Conservation (phyloP, 2,113 vertebrate species). For the Corvus moneduloides region DNA sequence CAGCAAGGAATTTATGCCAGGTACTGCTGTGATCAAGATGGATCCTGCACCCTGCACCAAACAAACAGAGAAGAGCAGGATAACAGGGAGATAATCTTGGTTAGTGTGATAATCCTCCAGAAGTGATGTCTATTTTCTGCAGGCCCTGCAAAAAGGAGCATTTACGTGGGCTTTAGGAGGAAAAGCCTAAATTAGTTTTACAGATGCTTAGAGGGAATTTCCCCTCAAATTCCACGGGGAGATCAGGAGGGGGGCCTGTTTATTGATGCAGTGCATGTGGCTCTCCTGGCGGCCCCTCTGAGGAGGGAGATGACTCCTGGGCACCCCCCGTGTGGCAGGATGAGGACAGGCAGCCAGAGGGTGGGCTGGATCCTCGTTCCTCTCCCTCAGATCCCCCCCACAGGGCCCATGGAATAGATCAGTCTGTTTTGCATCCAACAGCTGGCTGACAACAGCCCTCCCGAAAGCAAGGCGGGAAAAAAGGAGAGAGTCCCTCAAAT, state of each 20-base stretch:
- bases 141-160: not conserved
- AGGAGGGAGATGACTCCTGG: not conserved
- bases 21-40: not conserved
- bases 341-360: not conserved
- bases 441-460: not conserved
- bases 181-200: slow-evolving; percentile 7
- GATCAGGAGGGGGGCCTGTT: not conserved
- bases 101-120: not conserved
- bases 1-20: not conserved
- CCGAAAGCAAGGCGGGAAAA: not conserved
- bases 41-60: not conserved
- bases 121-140: not conserved
- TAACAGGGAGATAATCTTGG: not conserved
- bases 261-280: not conserved
- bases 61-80: not conserved
- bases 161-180: not conserved
- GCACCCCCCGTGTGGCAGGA: not conserved
- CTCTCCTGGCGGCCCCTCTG: not conserved
- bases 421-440: slow-evolving; percentile 16
- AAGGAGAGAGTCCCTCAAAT: not conserved
- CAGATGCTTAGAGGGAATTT: slow-evolving; percentile 2
- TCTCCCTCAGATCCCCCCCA: not conserved
- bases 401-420: not conserved
- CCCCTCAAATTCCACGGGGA: not conserved
- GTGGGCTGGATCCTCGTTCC: not conserved